Evolutionary conservation across 1,140 invertebrate genomes (phyloP), one percentile per base, ranked within the genome.

Genomic region (Drosophila lacertosa): DNA sequence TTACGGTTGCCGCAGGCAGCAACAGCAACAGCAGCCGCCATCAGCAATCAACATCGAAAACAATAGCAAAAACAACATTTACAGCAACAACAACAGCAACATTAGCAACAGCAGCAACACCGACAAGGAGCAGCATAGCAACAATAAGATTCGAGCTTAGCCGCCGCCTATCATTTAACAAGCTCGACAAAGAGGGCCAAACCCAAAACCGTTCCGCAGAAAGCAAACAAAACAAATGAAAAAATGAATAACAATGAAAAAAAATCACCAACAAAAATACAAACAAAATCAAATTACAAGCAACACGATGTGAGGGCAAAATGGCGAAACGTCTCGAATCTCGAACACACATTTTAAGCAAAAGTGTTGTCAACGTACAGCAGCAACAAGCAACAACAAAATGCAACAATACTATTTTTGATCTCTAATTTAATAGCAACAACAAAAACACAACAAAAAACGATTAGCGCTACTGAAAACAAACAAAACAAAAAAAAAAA

Each of bases 361-460:
- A 62, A 79, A 79, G 40, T 59, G 67, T 75, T 80, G 77, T 68
- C 48, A 39, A 39, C 10, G 32, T 69, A 44, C 48, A 77, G 73
- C 44, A 69, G 80, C 75, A 71, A 58, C 45, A 60, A 67, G 45
- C 48, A 74, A 47, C 64, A 69, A 78, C 53, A 74, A 86, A 86
- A 77, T 77, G 81, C 81, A 86, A 86, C 55, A 82, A 82, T 65
- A 86, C 81, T 86, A 86, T 86, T 84, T 86, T 84, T 84, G 80
- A 84, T 88, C 82, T 86, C 82, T 77, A 79, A 83, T 79, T 82
- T 81, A 77, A 74, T 66, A 48, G 53, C 35, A 71, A 66, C 33
- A 71, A 66, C 24, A 64, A 66, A 48, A 18, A 54, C 24, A 64
- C 50, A 35, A 50, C 44, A 47, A 69, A 80, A 75, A 80, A 62